These are phyloP conservation scores for Anguilla obscura DNA, from an alignment of 2,797 vertebrate genomes.

Conservation along the genomic window DNA sequence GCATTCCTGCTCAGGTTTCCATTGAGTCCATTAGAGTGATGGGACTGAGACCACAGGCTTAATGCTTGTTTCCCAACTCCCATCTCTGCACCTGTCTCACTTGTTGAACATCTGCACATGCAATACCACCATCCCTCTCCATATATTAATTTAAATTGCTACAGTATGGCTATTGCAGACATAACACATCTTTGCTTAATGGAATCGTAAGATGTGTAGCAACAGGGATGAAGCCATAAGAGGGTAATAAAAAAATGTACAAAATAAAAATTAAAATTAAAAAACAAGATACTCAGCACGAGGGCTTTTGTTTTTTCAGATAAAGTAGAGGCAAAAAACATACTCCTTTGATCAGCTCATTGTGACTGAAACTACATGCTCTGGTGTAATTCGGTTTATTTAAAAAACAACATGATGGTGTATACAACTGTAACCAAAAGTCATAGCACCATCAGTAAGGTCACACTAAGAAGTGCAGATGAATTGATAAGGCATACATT, in stretches of 20 bases:
- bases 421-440: not conserved
- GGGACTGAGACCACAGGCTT: slow-evolving; percentile 66
- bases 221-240: not conserved
- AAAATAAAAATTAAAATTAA: not conserved
- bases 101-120: slow-evolving; percentile 41
- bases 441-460: not conserved
- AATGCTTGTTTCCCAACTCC: slow-evolving; percentile 58
- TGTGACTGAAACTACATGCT: not conserved
- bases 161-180: not conserved
- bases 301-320: not conserved
- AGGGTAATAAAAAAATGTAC: not conserved
- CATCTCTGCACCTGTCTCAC: slow-evolving; percentile 49
- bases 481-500: not conserved
- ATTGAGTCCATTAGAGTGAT: slow-evolving; percentile 73
- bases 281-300: not conserved
- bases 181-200: not conserved
- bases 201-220: not conserved
- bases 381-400: not conserved
- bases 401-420: not conserved
- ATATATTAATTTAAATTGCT: not conserved
- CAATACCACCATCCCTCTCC: slow-evolving; percentile 4
- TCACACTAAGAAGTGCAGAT: not conserved
- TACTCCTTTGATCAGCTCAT: not conserved
- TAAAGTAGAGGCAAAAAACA: not conserved
- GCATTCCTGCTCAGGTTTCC: slow-evolving; percentile 69